Conservation (phyloP, 2,888 invertebrate genomes). For the Erebia palarica region DNA sequence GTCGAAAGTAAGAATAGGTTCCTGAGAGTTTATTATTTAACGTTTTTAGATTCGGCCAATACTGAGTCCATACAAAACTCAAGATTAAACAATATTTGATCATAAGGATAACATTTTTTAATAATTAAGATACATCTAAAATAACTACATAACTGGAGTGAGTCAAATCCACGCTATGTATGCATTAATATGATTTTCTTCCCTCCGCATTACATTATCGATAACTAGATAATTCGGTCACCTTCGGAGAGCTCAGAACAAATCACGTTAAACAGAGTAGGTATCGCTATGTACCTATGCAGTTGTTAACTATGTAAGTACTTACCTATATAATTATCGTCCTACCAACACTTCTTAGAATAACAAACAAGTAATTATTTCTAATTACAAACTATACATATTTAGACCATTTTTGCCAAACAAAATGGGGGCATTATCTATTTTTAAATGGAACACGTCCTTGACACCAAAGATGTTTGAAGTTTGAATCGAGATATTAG, state of each 20-base stretch:
- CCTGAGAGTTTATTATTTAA: not conserved
- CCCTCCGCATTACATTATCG: too few species aligned
- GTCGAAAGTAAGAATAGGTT: not conserved
- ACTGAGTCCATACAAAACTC: too few species aligned
- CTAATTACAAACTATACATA: not conserved
- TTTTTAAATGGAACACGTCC: slow-evolving; percentile 8
- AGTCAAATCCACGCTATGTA: not conserved
- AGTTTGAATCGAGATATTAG: not conserved
- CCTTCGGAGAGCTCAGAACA: too few species aligned
- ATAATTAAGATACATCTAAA: too few species aligned
- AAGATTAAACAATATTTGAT: too few species aligned
- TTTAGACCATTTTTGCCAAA: slow-evolving; percentile 1
- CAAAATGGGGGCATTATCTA: not conserved
- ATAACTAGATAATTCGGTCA: too few species aligned
- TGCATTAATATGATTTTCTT: not conserved
- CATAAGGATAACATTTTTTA: too few species aligned
- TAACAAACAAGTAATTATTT: not conserved
- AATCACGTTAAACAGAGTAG: too few species aligned
- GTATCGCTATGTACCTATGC: too few species aligned
- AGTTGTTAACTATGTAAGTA: too few species aligned
- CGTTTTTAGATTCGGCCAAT: too few species aligned
- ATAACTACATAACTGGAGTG: too few species aligned
- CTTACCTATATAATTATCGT: not conserved
- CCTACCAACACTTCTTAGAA: not conserved
- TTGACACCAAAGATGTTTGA: slow-evolving; percentile 6